phyloP scores from a whole-genome alignment of 35 echinoderm and acorn worm species.

The Acanthaster planci region DNA sequence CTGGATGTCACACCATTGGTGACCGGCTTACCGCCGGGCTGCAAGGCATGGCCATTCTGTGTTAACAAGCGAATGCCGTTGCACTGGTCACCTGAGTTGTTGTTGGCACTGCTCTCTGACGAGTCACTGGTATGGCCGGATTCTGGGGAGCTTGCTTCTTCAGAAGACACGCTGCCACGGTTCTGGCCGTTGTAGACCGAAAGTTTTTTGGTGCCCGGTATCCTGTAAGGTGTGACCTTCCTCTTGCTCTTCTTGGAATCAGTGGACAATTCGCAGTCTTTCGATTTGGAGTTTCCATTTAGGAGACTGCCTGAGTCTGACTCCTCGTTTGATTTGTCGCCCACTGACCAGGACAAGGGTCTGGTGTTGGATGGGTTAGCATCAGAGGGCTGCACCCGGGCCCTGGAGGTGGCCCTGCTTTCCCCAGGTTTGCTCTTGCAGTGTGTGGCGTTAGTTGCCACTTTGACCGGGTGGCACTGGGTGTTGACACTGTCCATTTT shows the following conservation, averaged over 20 bases:
- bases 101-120: slow-evolving; percentile 10
- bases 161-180: neutral
- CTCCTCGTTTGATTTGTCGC: slow-evolving; percentile 21
- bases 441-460: slow-evolving; percentile 56
- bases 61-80: neutral
- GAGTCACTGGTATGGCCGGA: neutral
- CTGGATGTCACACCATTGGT: neutral
- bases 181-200: slow-evolving; percentile 38
- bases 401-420: neutral
- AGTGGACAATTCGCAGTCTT: neutral
- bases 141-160: neutral
- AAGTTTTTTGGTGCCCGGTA: slow-evolving; percentile 35
- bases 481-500: slow-evolving; percentile 78
- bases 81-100: slow-evolving; percentile 17
- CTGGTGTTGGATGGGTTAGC: slow-evolving; percentile 19
- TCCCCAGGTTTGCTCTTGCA: slow-evolving; percentile 34
- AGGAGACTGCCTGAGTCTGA: neutral
- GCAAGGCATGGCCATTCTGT: slow-evolving; percentile 13
- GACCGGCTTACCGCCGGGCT: neutral
- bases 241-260: slow-evolving; percentile 24
- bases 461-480: slow-evolving; percentile 73
- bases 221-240: slow-evolving; percentile 52
- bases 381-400: slow-evolving; percentile 30
- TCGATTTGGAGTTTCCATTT: slow-evolving; percentile 16
- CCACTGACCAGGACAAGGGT: slow-evolving; percentile 43